phyloP scores from a whole-genome alignment of 2,888 invertebrate genomes.

The Eilema griseolum region DNA sequence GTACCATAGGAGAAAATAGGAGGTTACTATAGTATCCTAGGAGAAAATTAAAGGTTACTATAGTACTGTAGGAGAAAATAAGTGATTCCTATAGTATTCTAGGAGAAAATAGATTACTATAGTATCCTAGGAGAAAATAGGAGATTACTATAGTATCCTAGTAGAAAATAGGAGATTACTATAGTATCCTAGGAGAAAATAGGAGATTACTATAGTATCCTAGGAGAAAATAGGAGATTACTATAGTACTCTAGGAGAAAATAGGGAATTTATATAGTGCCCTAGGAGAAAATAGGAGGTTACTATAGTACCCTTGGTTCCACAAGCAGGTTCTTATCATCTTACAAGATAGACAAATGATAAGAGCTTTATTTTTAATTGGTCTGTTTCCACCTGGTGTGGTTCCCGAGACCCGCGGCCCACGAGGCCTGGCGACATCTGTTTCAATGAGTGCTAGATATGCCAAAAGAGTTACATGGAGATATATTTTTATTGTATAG shows the following conservation, averaged over 20 bases:
- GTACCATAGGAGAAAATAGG: not conserved
- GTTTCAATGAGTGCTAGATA: constrained; percentile 51
- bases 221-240: not conserved
- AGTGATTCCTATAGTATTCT: not conserved
- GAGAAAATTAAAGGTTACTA: too few species aligned
- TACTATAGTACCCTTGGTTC: not conserved
- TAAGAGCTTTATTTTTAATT: constrained; percentile 46
- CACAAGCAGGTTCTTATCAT: constrained; percentile 12
- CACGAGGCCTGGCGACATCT: not conserved
- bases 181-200: too few species aligned
- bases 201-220: too few species aligned
- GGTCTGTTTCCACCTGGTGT: constrained; percentile 36
- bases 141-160: too few species aligned
- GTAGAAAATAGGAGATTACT: too few species aligned
- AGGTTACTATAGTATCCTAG: not conserved
- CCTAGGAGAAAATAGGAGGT: not conserved
- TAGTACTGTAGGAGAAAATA: not conserved
- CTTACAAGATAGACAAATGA: constrained; percentile 26
- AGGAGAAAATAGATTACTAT: not conserved
- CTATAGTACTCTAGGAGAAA: not conserved
- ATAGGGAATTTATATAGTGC: not conserved
- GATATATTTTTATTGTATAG: constrained; percentile 57
- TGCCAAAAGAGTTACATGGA: constrained; percentile 55
- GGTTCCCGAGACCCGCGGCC: constrained; percentile 22
- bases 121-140: too few species aligned